Conservation (phyloP, 2,113 vertebrate species). For the Corythornis vintsioides region DNA sequence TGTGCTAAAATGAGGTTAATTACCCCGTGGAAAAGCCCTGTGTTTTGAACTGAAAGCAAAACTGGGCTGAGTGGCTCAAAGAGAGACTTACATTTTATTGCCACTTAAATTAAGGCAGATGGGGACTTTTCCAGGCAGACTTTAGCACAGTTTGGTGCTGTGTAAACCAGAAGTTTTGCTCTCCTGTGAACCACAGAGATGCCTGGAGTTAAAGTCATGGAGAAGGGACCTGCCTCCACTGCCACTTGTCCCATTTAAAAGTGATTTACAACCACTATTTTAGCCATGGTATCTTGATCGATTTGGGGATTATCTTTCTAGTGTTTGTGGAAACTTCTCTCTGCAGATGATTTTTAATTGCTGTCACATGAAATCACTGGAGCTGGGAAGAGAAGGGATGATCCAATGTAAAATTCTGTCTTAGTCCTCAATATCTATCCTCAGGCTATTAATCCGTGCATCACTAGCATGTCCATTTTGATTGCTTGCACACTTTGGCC, state of each 20-base stretch:
- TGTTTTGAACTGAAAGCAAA: not conserved
- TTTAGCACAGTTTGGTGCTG: not conserved
- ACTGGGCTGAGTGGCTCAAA: not conserved
- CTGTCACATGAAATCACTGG: not conserved
- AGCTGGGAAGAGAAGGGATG: not conserved
- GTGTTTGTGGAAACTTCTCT: not conserved
- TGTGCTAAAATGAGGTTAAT: not conserved
- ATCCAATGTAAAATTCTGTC: not conserved
- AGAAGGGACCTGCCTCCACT: not conserved
- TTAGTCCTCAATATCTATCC: not conserved
- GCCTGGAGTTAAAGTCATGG: not conserved
- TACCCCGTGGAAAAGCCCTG: not conserved
- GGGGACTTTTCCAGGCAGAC: not conserved
- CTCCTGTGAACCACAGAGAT: not conserved
- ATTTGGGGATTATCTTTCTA: not conserved
- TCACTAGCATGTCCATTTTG: not conserved
- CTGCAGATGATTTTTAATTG: not conserved
- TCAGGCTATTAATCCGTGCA: not conserved
- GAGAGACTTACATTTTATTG: not conserved
- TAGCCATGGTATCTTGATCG: not conserved
- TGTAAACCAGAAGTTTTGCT: not conserved
- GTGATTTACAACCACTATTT: not conserved
- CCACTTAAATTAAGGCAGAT: not conserved
- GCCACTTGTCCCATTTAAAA: not conserved
- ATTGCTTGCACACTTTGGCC: not conserved